Evolutionary conservation across 2,888 invertebrate genomes (phyloP), one percentile per base, ranked within the genome.

Genomic region (Spilarctia lutea): DNA sequence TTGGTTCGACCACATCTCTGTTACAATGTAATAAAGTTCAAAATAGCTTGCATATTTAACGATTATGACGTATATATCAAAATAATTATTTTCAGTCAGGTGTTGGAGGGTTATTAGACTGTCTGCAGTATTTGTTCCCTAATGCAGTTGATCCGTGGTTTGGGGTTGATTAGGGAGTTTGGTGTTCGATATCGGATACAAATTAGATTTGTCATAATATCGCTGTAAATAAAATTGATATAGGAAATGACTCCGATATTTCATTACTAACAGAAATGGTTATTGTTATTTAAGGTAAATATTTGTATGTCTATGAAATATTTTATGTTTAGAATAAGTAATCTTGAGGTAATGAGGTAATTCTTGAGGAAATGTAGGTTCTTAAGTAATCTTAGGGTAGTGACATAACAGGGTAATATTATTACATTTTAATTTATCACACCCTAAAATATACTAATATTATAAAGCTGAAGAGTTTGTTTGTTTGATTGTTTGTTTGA

Each of bases 71-170:
- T 86, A 82, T 86, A 82, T 87, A 86, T 87, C 86, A 86, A 89
- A 88, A 90, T 18, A 60, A 88, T 91, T 30, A 60, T 60, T 89
- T 87, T 89, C 82, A 85, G 86, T 83, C 87, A 86, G 85, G 84
- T 88, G 88, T 87, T 87, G 77, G 86, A 83, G 87, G 79, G 86
- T 72, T 88, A 86, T 86, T 88, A 89, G 83, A 78, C 72, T 83
- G 86, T 85, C 84, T 87, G 83, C 84, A 86, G 86, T 87, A 85
- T 88, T 84, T 87, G 81, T 84, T 82, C 83, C 76, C 78, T 89
- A 87, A 90, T 89, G 86, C 86, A 85, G 85, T 90, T 89, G 89
- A 87, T 89, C 83, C 83, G 82, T 72, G 85, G 87, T 83, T 83
- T 83, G 82, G 81, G 85, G 84, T 84, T 81, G 81, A 79, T 80